Evolutionary conservation across 1,140 invertebrate genomes (phyloP), one percentile per base, ranked within the genome.

Genomic region (Pollicipes pollicipes): DNA sequence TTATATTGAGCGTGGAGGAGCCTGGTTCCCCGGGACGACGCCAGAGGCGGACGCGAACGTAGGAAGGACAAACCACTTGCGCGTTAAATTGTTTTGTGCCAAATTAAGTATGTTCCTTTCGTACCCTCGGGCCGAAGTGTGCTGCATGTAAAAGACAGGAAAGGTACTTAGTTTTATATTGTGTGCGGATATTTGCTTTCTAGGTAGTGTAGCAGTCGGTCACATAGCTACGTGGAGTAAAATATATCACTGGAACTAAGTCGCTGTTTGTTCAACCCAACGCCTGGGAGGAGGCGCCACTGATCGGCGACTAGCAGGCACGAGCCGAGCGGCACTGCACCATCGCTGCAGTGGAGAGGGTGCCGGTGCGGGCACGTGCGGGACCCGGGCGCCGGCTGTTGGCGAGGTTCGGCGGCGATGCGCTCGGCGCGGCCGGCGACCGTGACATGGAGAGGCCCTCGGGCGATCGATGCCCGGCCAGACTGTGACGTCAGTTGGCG

Each of bases 91-190:
- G 45, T 58, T 58, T 58, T 58, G 45, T 58, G 45, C 45, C 45
- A 58, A 58, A 58, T 58, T 58, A 21, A 58, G 2, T 21, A 58
- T 58, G 45, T 58, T 58, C 45, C 45, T 58, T 58, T 58, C 17
- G 45, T 21, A 21, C 45, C 45, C 45, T 58, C 32, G 45, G 45
- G 21, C 21, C 45, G 45, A 58, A 3, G 45, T 58, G 45, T 58
- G 45, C 45, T 58, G 24, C 45, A 58, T 58, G 45, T 58, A 58
- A 58, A 58, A 58, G 45, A 58, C 45, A 58, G 45, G 45, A 58
- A 21, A 58, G 45, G 45, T 58, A 58, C 45, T 58, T 58, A 58
- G 45, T 58, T 58, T 58, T 58, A 58, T 58, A 58, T 58, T 58
- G 45, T 58, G 45, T 58, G 45, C 45, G 45, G 45, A 58, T 58